phyloP scores from a whole-genome alignment of 2,888 invertebrate species.

The Polyommatus icarus region DNA sequence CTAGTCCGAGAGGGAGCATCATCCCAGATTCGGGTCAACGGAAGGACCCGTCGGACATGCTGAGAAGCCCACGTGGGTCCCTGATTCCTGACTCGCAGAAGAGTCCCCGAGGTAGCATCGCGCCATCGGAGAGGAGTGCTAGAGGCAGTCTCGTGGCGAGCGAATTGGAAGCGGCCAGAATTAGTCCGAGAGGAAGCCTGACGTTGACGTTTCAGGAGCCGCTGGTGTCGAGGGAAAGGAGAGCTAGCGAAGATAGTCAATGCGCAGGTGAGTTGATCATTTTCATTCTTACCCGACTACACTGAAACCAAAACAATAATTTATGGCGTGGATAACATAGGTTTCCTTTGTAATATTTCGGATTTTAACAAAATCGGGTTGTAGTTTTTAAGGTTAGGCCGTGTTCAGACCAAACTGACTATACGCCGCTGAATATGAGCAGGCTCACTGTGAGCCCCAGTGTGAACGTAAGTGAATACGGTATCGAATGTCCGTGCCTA shows the following conservation, averaged over 20 bases:
- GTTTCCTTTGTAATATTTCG: too few relatives aligned
- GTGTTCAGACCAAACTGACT: too few relatives aligned
- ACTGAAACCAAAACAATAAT: too few relatives aligned
- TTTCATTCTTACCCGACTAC: neutral
- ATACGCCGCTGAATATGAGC: too few relatives aligned
- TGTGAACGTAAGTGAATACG: too few relatives aligned
- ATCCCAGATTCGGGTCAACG: conserved; percentile 67
- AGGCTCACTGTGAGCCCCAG: too few relatives aligned
- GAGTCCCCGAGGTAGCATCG: conserved; percentile 83
- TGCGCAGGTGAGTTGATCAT: conserved; percentile 65
- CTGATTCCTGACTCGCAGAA: conserved; percentile 80
- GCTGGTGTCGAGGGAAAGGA: conserved; percentile 74
- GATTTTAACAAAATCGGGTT: too few relatives aligned
- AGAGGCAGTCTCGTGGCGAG: conserved; percentile 67
- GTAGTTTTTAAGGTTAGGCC: too few relatives aligned
- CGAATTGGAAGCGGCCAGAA: conserved; percentile 61
- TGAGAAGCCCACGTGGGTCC: conserved; percentile 79
- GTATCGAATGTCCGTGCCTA: too few relatives aligned
- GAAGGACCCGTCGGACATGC: conserved; percentile 66
- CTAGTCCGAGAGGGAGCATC: conserved; percentile 81
- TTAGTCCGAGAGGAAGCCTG: conserved; percentile 81
- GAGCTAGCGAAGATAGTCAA: conserved; percentile 82
- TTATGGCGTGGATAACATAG: too few relatives aligned
- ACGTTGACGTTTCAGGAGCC: conserved; percentile 83
- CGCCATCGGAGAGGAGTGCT: conserved; percentile 74